Conservation (phyloP, 2,113 vertebrate species). For the Leucopsar rothschildi region DNA sequence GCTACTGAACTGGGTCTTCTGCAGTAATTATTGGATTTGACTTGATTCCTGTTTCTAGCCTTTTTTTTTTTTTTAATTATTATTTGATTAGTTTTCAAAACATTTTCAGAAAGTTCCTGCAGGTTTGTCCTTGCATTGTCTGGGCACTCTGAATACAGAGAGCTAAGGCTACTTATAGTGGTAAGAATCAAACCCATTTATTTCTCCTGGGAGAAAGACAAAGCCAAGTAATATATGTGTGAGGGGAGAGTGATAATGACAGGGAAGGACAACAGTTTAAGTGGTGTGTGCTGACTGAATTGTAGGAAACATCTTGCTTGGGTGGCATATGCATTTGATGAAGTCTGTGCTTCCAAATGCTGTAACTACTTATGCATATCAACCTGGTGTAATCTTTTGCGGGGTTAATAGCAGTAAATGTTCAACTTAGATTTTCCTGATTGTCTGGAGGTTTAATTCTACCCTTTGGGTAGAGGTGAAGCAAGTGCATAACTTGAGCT, state of each 20-base stretch:
- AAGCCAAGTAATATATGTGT: neutral
- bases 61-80: neutral
- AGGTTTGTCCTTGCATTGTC: neutral
- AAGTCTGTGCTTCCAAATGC: neutral
- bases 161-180: neutral
- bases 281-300: neutral
- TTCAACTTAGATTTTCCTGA: conserved; percentile 70
- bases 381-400: conserved; percentile 57
- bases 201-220: neutral
- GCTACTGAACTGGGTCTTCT: neutral
- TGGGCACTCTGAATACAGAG: neutral
- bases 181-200: neutral
- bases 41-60: neutral
- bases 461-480: conserved; percentile 15
- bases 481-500: neutral
- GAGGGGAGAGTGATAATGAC: neutral
- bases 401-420: conserved; percentile 67
- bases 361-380: neutral
- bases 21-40: neutral
- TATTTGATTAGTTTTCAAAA: neutral
- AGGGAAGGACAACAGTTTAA: neutral
- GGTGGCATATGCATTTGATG: neutral
- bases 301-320: neutral
- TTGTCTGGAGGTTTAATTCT: conserved; percentile 55
- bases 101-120: neutral